Evolutionary conservation across 2,797 vertebrate species (phyloP), one percentile per base, ranked within the genome.

Genomic region (Adrianichthys oophorus): DNA sequence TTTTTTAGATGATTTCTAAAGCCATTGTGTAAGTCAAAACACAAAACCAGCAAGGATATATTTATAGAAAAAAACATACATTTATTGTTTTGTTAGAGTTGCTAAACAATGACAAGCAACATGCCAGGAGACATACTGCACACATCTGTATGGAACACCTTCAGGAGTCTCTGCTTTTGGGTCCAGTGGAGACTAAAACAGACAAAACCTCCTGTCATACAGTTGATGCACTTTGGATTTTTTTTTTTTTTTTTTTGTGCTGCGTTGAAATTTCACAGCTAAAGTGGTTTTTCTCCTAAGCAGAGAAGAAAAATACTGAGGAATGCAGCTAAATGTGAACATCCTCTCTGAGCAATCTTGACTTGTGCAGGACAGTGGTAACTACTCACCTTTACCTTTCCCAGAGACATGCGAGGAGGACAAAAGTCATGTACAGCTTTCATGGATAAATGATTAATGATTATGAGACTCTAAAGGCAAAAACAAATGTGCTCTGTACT

Each of bases 61-160:
- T 89, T 21, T 21, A 21, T 21, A 21, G 19, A 21, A 21, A 89
- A 91, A 92, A 92, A 92, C 87, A 92, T 89, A 89, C 76, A 90
- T 90, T 92, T 91, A 91, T 92, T 86, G 83, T 89, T 91, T 86
- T 85, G 85, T 90, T 91, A 92, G 84, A 77, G 80, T 78, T 68
- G 68, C 80, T 87, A 76, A 82, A 88, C 87, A 91, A 85, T 84
- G 73, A 72, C 79, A 75, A 82, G 74, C 69, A 56, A 57, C 75
- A 74, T 61, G 82, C 83, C 85, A 77, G 75, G 71, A 86, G 74
- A 87, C 86, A 85, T 62, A 85, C 83, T 83, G 76, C 73, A 85
- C 83, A 86, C 64, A 46, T 68, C 64, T 59, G 62, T 54, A 43
- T 41, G 85, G 69, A 83, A 87, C 82, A 78, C 62, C 63, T 59